These are phyloP conservation scores for Stenodera caucasica DNA, from an alignment of 2,888 invertebrate species.

Conservation along the genomic window DNA sequence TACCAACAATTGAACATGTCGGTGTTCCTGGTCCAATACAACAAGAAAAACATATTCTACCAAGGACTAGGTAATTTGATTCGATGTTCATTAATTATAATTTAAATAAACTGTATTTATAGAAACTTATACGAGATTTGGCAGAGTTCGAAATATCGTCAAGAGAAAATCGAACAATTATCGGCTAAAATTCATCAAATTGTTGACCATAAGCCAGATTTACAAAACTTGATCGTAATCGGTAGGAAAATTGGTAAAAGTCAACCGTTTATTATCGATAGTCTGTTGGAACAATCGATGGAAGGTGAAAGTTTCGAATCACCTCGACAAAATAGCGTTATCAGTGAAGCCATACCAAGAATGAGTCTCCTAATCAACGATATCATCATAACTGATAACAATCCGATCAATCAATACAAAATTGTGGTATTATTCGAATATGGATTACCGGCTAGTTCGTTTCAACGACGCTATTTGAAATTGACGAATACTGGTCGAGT, in stretches of 20 bases:
- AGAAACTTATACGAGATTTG: background rate
- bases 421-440: background rate
- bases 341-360: background rate
- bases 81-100: no score
- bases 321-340: background rate
- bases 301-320: background rate
- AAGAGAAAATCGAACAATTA: background rate
- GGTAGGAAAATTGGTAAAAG: background rate
- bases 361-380: background rate
- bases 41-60: background rate
- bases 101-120: no score
- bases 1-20: background rate
- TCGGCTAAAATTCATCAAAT: background rate
- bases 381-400: background rate
- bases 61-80: background rate
- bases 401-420: background rate
- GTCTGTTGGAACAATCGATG: background rate
- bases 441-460: background rate
- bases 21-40: background rate
- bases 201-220: background rate
- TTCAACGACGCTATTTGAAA: background rate
- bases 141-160: background rate
- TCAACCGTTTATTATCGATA: background rate
- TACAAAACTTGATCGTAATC: background rate
- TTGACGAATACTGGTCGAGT: background rate